These are phyloP conservation scores for Salvator merianae DNA, from an alignment of 2,113 vertebrate species.

Conservation along the genomic window DNA sequence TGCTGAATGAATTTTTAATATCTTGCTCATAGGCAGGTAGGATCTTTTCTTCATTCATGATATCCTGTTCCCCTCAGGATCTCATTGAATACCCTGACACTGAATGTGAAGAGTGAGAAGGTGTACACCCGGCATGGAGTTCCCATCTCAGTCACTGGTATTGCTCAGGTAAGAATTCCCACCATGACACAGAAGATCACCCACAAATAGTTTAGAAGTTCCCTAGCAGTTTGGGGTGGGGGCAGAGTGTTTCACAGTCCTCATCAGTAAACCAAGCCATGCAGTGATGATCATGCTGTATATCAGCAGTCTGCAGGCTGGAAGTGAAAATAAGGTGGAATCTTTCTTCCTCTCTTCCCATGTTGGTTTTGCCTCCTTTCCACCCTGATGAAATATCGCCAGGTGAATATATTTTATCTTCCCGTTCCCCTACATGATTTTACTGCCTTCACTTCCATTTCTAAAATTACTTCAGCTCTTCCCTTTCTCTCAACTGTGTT, in stretches of 20 bases:
- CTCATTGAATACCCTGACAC: slow-evolving; percentile 89
- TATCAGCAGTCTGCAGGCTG: too few relatives aligned
- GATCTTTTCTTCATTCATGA: background rate
- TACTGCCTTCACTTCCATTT: background rate
- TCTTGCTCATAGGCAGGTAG: too few relatives aligned
- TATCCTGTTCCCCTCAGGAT: slow-evolving; percentile 75
- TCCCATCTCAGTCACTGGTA: slow-evolving; percentile 93
- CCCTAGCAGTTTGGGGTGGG: too few relatives aligned
- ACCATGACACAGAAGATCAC: background rate
- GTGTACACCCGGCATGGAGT: slow-evolving; percentile 94
- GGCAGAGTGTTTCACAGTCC: too few relatives aligned
- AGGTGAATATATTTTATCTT: background rate
- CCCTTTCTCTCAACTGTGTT: background rate
- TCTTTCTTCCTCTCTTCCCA: too few relatives aligned
- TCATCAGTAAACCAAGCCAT: too few relatives aligned
- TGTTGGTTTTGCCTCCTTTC: background rate
- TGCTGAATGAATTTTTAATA: too few relatives aligned
- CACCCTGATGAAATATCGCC: background rate
- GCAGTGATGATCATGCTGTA: too few relatives aligned
- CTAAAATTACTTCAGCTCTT: background rate
- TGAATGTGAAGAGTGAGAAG: slow-evolving; percentile 95
- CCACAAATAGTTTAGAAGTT: too few relatives aligned
- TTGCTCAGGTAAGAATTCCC: slow-evolving; percentile 83
- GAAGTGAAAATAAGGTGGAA: too few relatives aligned
- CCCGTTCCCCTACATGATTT: background rate